A percentile compares a stretch with the other conserved stretches of the same genome.
Conservation (phyloP, 2,888 invertebrate genomes). For the Hirudinaria manillensis region DNA sequence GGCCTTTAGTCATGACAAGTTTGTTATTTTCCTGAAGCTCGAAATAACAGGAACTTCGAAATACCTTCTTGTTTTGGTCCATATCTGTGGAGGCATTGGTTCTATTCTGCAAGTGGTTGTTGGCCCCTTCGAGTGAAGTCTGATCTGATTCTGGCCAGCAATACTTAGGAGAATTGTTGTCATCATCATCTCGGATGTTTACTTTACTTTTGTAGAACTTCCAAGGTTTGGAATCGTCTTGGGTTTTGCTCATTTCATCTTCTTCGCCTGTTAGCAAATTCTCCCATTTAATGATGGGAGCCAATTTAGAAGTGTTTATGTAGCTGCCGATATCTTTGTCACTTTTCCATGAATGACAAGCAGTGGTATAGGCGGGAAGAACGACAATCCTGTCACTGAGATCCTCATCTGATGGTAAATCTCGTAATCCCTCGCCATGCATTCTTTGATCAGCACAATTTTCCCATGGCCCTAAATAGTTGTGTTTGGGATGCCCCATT, state of each 20-base stretch:
- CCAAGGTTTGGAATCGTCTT: background rate
- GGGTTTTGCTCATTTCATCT: background rate
- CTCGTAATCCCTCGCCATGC: too few relatives aligned
- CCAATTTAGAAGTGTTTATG: constrained; percentile 23
- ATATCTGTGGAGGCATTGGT: background rate
- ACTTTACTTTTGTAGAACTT: constrained; percentile 9
- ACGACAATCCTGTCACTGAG: background rate
- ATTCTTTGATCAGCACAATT: too few relatives aligned
- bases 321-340: constrained; percentile 12
- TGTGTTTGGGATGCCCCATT: too few relatives aligned
- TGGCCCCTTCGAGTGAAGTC: background rate
- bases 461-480: too few relatives aligned
- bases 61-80: background rate
- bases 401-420: background rate
- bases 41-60: background rate
- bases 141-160: background rate
- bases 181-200: background rate
- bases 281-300: constrained; percentile 25
- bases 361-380: constrained; percentile 1
- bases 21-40: background rate
- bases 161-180: background rate
- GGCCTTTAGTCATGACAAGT: background rate
- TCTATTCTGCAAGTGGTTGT: background rate
- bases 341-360: constrained; percentile 6
- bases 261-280: constrained; percentile 19